Evolutionary conservation across 2,797 vertebrate genomes (phyloP).

Genomic region (Molossus molossus): DNA sequence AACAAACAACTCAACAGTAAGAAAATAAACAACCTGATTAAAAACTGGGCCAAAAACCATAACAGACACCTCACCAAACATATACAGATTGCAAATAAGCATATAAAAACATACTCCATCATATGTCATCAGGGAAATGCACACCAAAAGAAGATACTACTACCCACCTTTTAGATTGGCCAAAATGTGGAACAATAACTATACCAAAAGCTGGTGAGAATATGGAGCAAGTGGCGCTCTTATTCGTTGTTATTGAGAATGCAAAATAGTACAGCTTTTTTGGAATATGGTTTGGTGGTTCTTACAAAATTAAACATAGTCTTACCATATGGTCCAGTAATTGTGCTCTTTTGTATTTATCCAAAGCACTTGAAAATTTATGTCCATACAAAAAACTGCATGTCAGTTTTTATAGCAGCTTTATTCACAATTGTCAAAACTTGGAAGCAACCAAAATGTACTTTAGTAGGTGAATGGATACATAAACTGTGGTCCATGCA

Average conservation of each 20-base stretch:
- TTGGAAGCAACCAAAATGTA: not conserved
- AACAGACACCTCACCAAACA: not conserved
- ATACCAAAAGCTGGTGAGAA: not conserved
- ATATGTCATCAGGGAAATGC: not conserved
- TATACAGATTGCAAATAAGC: not conserved
- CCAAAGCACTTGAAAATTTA: not conserved
- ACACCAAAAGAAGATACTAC: not conserved
- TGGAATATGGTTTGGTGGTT: not conserved
- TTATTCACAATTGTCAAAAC: not conserved
- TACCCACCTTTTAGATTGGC: not conserved
- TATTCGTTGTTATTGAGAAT: not conserved
- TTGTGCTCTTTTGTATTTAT: not conserved
- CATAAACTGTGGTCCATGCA: not conserved
- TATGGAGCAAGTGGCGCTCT: not conserved
- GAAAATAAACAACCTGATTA: conserved; percentile 8
- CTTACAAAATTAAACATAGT: not conserved
- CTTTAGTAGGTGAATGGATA: not conserved
- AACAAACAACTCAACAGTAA: not conserved
- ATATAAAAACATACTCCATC: not conserved
- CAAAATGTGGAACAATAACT: not conserved
- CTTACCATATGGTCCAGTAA: not conserved
- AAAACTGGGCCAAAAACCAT: not conserved
- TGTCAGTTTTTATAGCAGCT: not conserved
- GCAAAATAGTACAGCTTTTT: not conserved
- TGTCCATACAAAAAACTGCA: not conserved